Conservation (phyloP, 53 echinoderm and acorn worm genomes). For the Zoroaster sp. region DNA sequence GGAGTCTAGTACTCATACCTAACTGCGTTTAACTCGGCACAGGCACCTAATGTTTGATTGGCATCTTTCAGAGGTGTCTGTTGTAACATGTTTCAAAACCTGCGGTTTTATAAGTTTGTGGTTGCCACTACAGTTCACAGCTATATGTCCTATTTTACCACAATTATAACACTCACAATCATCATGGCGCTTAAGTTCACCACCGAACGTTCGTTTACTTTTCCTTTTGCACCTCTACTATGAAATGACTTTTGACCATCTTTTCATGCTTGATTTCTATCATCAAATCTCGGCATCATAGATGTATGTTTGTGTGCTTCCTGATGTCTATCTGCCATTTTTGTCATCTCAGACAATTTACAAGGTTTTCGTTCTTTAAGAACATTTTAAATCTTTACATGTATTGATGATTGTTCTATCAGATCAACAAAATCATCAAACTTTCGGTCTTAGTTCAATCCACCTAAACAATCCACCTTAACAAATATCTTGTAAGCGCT, state of each 20-base stretch:
- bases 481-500: background rate
- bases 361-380: conserved; percentile 23
- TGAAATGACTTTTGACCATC: background rate
- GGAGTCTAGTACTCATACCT: too few relatives aligned
- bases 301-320: background rate
- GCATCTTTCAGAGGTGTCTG: background rate
- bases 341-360: conserved; percentile 4
- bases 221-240: too few relatives aligned
- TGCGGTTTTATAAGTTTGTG: too few relatives aligned
- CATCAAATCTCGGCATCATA: background rate
- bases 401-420: conserved; percentile 23
- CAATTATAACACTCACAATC: too few relatives aligned
- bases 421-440: conserved; percentile 25
- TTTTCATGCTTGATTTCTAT: background rate
- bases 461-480: conserved; percentile 36
- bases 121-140: too few relatives aligned
- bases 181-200: too few relatives aligned
- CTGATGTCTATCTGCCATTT: background rate
- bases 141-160: too few relatives aligned
- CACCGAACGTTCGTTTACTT: too few relatives aligned
- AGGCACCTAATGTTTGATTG: background rate
- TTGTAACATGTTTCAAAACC: too few relatives aligned
- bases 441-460: conserved; percentile 7
- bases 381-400: background rate
- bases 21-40: too few relatives aligned